A percentile compares a stretch with the other conserved stretches of the same genome.
phyloP scores from a whole-genome alignment of 2,113 vertebrate species.

The Callionymus lyra region DNA sequence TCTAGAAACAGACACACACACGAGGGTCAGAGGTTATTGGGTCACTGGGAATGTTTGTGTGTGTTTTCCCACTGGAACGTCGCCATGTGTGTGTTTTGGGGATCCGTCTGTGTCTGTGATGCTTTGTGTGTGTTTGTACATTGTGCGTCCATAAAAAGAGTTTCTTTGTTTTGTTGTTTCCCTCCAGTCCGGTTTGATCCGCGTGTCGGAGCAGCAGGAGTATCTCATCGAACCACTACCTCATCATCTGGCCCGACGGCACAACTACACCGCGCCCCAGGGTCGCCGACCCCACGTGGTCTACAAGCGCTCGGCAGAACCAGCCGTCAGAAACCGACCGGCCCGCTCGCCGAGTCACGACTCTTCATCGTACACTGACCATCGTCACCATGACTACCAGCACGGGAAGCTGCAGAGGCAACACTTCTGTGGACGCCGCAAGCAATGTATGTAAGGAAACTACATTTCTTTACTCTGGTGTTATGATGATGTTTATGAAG shows the following conservation, averaged over 20 bases:
- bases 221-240: slow-evolving; percentile 89
- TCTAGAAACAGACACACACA: slow-evolving; percentile 3
- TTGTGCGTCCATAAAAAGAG: background rate
- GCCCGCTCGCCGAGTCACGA: slow-evolving; percentile 1
- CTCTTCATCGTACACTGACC: slow-evolving; percentile 28
- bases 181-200: slow-evolving; percentile 87
- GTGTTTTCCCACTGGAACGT: slow-evolving; percentile 12
- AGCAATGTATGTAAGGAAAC: slow-evolving; percentile 99
- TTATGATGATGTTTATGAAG: no score
- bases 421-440: slow-evolving; percentile 95
- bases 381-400: slow-evolving; percentile 47
- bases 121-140: background rate
- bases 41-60: slow-evolving; percentile 26
- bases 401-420: slow-evolving; percentile 73
- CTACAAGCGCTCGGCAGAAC: slow-evolving; percentile 84
- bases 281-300: slow-evolving; percentile 88
- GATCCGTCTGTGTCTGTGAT: slow-evolving; percentile 38
- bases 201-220: slow-evolving; percentile 76
- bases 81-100: slow-evolving; percentile 2
- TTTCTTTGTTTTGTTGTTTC: slow-evolving; percentile 28
- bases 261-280: slow-evolving; percentile 77
- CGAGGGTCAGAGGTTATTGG: slow-evolving; percentile 32
- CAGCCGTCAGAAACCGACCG: slow-evolving; percentile 52
- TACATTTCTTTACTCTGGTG: slow-evolving; percentile 24
- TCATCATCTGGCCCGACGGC: slow-evolving; percentile 74